These are phyloP conservation scores for Dromius quadrimaculatus DNA, from an alignment of 2,888 invertebrate genomes.

Conservation along the genomic window DNA sequence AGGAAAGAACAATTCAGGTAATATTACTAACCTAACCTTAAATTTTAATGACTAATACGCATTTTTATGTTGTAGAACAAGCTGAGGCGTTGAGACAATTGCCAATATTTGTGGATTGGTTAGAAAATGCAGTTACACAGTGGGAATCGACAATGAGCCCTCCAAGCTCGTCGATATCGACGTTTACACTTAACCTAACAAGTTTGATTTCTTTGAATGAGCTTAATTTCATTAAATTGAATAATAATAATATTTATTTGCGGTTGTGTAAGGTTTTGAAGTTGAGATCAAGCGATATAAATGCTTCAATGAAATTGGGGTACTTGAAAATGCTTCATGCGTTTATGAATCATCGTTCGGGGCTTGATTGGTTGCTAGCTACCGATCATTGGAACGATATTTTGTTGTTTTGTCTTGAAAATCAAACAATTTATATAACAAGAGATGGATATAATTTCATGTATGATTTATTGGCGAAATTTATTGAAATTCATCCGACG, in stretches of 20 bases:
- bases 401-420: conserved; percentile 73
- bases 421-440: conserved; percentile 79
- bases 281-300: conserved; percentile 63
- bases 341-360: conserved; percentile 73
- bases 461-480: conserved; percentile 71
- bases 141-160: conserved; percentile 62
- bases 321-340: conserved; percentile 74
- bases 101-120: conserved; percentile 66
- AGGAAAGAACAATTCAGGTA: conserved; percentile 69
- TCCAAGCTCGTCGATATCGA: conserved; percentile 67
- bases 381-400: conserved; percentile 76
- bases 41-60: conserved; percentile 5
- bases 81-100: conserved; percentile 61
- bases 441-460: conserved; percentile 76
- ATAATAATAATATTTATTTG: conserved; percentile 65
- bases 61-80: conserved; percentile 61
- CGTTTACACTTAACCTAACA: conserved; percentile 75
- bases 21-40: conserved; percentile 52
- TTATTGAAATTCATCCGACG: conserved; percentile 68
- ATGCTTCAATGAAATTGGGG: conserved; percentile 76
- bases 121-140: conserved; percentile 64
- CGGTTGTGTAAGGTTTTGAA: conserved; percentile 63
- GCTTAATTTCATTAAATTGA: conserved; percentile 71
- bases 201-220: conserved; percentile 73
- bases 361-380: conserved; percentile 75